These are phyloP conservation scores for Okapia johnstoni DNA, from an alignment of 2,113 vertebrate genomes.

Conservation along the genomic window DNA sequence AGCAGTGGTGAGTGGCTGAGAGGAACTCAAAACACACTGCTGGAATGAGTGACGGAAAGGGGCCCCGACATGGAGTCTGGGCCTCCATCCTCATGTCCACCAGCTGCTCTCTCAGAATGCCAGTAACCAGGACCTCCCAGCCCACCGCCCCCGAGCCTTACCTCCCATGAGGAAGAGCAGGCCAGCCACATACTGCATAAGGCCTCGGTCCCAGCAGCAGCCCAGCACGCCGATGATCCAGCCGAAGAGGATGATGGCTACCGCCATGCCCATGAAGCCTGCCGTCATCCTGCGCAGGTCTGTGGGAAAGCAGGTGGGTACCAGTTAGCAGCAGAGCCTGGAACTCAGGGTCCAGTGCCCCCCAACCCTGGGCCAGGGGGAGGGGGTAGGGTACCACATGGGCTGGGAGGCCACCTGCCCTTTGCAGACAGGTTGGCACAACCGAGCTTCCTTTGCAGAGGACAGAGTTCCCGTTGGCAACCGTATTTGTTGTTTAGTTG, in stretches of 20 bases:
- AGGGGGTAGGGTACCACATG: rapidly evolving
- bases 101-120: not conserved
- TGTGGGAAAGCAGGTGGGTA: slow-evolving; percentile 64
- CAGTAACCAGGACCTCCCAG: not conserved
- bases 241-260: slow-evolving; percentile 97
- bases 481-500: not conserved
- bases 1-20: not conserved
- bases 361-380: rapidly evolving
- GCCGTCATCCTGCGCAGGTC: slow-evolving; percentile 98
- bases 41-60: not conserved
- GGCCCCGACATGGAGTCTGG: rapidly evolving
- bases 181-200: slow-evolving; percentile 99
- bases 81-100: rapidly evolving
- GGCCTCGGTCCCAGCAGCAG: slow-evolving; percentile 97
- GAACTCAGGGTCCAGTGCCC: not conserved
- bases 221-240: slow-evolving; percentile 97
- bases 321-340: not conserved
- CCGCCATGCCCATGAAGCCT: slow-evolving; percentile 99
- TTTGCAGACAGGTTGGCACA: not conserved
- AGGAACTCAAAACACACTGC: not conserved
- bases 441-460: not conserved
- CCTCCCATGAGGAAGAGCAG: slow-evolving; percentile 99
- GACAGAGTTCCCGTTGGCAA: not conserved
- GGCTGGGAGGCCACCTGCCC: not conserved
- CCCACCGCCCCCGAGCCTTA: slow-evolving; percentile 73